Conservation (phyloP, 1,140 invertebrate genomes). For the Lepidurus packardi region DNA sequence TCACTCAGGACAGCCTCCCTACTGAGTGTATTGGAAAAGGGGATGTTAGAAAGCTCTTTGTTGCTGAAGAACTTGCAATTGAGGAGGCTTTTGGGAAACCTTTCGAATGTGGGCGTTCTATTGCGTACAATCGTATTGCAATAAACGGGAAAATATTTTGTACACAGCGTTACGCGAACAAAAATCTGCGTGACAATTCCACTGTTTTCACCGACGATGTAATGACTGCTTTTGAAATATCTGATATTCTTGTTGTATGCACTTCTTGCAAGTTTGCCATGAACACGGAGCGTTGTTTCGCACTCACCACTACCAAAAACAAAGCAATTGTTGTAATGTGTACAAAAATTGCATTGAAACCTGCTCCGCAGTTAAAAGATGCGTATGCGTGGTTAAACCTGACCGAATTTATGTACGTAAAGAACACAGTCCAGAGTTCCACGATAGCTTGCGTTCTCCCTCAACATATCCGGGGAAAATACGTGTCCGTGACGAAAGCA, state of each 20-base stretch:
- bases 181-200: conserved; percentile 22
- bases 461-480: neutral
- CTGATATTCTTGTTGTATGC: conserved; percentile 10
- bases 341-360: conserved; percentile 7
- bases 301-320: neutral
- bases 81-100: neutral
- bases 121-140: conserved; percentile 5
- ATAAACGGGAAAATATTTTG: conserved; percentile 29
- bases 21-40: conserved; percentile 6
- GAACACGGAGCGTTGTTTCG: neutral
- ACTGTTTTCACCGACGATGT: neutral
- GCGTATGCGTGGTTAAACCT: neutral
- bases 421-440: neutral
- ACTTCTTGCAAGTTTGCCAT: neutral
- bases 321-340: neutral
- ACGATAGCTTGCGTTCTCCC: neutral
- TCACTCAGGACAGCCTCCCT: neutral
- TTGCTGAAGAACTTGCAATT: conserved; percentile 4
- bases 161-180: neutral
- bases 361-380: neutral
- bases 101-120: neutral
- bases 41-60: neutral
- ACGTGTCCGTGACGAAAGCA: neutral
- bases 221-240: neutral
- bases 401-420: neutral